Base-by-base conservation (phyloP, 1,140 invertebrate genomes). In the Mya arenaria region DNA sequence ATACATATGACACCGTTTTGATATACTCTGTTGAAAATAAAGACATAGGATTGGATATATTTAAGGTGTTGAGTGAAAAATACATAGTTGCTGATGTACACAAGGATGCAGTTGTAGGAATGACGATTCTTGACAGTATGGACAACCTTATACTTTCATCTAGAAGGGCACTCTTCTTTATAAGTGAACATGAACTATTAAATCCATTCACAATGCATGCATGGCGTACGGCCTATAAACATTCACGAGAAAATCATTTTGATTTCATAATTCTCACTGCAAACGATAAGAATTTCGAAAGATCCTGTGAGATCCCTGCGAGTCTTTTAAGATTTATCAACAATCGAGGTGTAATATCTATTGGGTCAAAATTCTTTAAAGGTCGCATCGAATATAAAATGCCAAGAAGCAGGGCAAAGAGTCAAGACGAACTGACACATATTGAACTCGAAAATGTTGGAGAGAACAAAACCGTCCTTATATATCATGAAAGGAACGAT, bases 11-110 rank as follows among this genome's bases (percentile, higher is more conserved):
- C 48, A 41, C 65, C 17, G 37, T 68, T 41, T 15, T 41, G 17
- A 41, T 68, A 17, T 68, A 41, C 37, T 5, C 4, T 17, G 17
- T 19, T 1, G n/a, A 19, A 30, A 41, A 68, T 30, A 1, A 44
- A 44, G 65, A 41, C 4, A 15, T 41, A 23, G 48, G 17, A 13
- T n/a, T 23, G 37, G 48, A 25, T 23, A 41, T 68, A 41, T 36
- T 17, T 15, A 39, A 39, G 4, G 25, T 44, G 25, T 41, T 68
- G 15, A 41, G 3, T 4, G 36, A 68, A 23, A 68, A 68, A 68
- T 68, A 68, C 48, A 23, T 15, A 8, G 48, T 44, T 41, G 65
- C 65, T 37, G 65, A 68, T 19, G 25, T 68, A 13, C 30, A 68
- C 17, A 39, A 41, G 1, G 34, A 68, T 41, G 6, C 65, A 8